Percentiles rank a stretch among this genome's conserved stretches.
These are phyloP conservation scores for Varanus komodoensis DNA, from an alignment of 2,113 vertebrate species.

Conservation along the genomic window DNA sequence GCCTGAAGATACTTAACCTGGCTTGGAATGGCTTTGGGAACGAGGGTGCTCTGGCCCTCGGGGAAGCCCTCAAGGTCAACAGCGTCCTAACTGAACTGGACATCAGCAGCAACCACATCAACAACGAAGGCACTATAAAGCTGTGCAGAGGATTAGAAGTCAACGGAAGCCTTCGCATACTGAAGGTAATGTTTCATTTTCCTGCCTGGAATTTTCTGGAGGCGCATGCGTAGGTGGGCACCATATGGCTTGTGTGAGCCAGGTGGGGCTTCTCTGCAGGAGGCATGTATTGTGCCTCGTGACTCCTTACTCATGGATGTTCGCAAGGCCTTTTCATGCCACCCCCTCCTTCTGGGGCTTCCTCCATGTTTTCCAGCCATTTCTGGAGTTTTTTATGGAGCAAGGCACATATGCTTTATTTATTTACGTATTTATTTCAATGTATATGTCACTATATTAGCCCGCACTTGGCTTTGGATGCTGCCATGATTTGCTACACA, in stretches of 20 bases:
- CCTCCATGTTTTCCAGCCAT: too few relatives aligned
- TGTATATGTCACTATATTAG: too few relatives aligned
- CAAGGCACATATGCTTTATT: too few relatives aligned
- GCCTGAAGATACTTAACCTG: conserved; percentile 84
- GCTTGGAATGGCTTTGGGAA: conserved; percentile 93
- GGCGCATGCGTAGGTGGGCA: not conserved
- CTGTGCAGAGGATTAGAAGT: conserved; percentile 86
- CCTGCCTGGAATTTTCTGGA: not conserved
- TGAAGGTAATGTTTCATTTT: conserved; percentile 78
- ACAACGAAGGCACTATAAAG: conserved; percentile 82
- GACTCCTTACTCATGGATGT: too few relatives aligned
- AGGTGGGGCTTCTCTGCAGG: not conserved
- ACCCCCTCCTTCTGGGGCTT: too few relatives aligned
- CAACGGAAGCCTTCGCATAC: conserved; percentile 83
- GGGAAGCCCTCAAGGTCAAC: conserved; percentile 89
- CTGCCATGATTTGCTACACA: too few relatives aligned
- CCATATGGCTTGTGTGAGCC: not conserved
- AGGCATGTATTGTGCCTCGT: too few relatives aligned
- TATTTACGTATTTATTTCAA: too few relatives aligned
- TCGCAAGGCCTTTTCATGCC: too few relatives aligned
- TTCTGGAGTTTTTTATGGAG: too few relatives aligned
- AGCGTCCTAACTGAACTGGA: conserved; percentile 82
- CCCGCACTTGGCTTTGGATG: too few relatives aligned
- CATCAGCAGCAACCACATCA: conserved; percentile 87
- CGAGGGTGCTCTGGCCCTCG: conserved; percentile 87